phyloP scores from a whole-genome alignment of 2,797 vertebrate species.

The Labroides dimidiatus region DNA sequence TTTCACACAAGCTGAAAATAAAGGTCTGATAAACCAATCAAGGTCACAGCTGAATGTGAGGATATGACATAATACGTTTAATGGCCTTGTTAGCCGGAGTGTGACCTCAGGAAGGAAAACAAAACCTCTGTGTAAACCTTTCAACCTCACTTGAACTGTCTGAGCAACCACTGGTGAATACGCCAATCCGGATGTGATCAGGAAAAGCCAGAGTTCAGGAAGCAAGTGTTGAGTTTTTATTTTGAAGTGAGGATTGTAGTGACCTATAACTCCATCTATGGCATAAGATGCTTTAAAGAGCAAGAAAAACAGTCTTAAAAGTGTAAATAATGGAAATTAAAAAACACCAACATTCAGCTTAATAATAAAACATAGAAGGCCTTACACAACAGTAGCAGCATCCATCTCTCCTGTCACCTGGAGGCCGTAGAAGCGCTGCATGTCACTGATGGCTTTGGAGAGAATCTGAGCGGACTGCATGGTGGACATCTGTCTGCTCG shows the following conservation, averaged over 20 bases:
- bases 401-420: slow-evolving; percentile 90
- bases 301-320: not conserved
- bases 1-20: slow-evolving; percentile 2
- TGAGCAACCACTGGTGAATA: slow-evolving; percentile 2
- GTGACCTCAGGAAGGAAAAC: slow-evolving; percentile 6
- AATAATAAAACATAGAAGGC: not conserved
- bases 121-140: not conserved
- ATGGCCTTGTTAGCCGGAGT: slow-evolving; percentile 1
- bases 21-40: not conserved
- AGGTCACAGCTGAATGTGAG: slow-evolving; percentile 12
- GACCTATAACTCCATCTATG: not conserved
- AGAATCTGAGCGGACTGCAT: slow-evolving; percentile 94
- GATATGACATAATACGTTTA: slow-evolving; percentile 12
- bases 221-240: not conserved
- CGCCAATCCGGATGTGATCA: not conserved
- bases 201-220: slow-evolving; percentile 3
- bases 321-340: not conserved
- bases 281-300: not conserved
- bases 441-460: slow-evolving; percentile 89
- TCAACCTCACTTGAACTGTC: slow-evolving; percentile 1
- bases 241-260: slow-evolving; percentile 10
- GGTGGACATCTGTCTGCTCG: slow-evolving; percentile 93
- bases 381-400: slow-evolving; percentile 87
- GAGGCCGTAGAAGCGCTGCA: slow-evolving; percentile 95
- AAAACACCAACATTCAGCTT: not conserved